Evolutionary conservation across 2,113 vertebrate genomes (phyloP), one percentile per base, ranked within the genome.

Genomic region (Leptobrachium leishanense): DNA sequence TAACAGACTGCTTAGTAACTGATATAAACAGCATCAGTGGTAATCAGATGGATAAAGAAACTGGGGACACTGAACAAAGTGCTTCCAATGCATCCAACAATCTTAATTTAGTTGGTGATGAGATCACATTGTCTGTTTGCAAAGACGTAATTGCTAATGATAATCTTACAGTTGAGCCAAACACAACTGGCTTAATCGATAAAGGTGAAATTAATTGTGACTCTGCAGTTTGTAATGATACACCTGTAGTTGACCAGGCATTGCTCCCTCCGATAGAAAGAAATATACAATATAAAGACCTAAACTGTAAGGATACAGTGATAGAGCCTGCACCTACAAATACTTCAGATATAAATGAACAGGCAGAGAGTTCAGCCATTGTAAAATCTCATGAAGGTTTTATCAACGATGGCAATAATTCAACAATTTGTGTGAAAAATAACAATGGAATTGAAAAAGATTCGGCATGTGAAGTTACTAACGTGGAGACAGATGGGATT

Each of bases 91-190:
- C 76, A 0, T 13, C 64, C 12, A 74, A 75, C 75, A 81, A 67
- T 54, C 55, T 84, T 75, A 82, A 76, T 50, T 10, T 81, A 53
- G 12, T 63, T 50, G 87, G 83, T 63, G 43, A 43, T 53, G 85
- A 82, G 75, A 72, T 78, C 55, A 82, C 76, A 50, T 77, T 80
- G 2, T 78, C 81, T 74, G 75, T 79, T 75, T 84, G 82, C 42
- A 78, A 62, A 43, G 82, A 55, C 76, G 77, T 82, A 31, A 82
- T 15, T 68, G 40, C 6, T 40, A 54, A 54, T n/a, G 69, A 71
- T 82, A 83, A 84, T 50, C 8, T 5, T 78, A 77, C 42, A 62
- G 77, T 82, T 31, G 83, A 82, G n/a, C 80, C 83, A 74, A 59
- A 2, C 74, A n/a, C 55, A 54, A 66, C 82, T 74, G 66, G 84